A percentile compares a stretch with the other conserved stretches of the same genome.
phyloP scores from a whole-genome alignment of 2,888 invertebrate genomes.

The Gari tellinella region DNA sequence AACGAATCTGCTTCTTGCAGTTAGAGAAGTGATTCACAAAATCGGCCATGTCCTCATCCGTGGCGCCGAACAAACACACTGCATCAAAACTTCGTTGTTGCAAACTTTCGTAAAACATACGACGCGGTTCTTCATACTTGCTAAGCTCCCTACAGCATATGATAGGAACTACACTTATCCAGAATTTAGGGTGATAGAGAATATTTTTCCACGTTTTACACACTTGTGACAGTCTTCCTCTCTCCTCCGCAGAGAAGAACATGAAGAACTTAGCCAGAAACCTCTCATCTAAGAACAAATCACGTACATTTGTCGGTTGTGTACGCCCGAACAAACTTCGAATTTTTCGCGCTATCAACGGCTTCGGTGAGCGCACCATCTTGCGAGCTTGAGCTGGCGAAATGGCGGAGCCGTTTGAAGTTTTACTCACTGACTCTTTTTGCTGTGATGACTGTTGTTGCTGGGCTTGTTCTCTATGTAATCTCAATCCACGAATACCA shows the following conservation, averaged over 20 bases:
- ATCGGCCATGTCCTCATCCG: conserved; percentile 95
- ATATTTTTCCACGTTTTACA: conserved; percentile 95
- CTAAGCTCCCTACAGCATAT: conserved; percentile 91
- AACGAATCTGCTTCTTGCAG: conserved; percentile 89
- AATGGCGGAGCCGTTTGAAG: conserved; percentile 48
- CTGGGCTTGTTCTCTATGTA: conserved; percentile 75
- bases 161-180: conserved; percentile 93
- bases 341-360: conserved; percentile 75
- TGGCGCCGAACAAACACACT: conserved; percentile 92
- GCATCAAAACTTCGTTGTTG: conserved; percentile 94
- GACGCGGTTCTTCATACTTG: conserved; percentile 83
- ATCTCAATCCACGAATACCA: conserved; percentile 81
- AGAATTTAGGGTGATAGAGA: conserved; percentile 94
- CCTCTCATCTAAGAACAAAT: conserved; percentile 91
- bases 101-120: conserved; percentile 86
- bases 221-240: conserved; percentile 92
- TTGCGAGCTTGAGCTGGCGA: conserved; percentile 35
- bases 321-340: conserved; percentile 71
- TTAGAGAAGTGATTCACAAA: conserved; percentile 93
- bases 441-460: conserved; percentile 33
- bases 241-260: conserved; percentile 87
- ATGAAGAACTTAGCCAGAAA: conserved; percentile 93
- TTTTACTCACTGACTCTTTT: conserved; percentile 44
- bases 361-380: conserved; percentile 75
- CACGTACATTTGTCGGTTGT: conserved; percentile 69